phyloP scores from a whole-genome alignment of 2,797 vertebrate species.

The Poeciliopsis paucimaculata region DNA sequence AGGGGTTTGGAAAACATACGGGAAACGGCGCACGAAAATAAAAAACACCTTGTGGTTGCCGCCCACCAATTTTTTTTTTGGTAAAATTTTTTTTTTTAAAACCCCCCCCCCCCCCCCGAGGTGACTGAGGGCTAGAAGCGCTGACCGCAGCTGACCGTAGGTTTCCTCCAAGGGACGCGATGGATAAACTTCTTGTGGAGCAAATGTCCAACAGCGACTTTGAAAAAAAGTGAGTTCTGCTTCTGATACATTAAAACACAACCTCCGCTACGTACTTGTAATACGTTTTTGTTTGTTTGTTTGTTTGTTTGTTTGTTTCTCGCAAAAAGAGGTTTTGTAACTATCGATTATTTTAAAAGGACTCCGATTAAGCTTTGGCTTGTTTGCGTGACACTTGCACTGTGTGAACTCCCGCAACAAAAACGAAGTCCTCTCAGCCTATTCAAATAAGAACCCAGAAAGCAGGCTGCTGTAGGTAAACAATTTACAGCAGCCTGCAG shows the following conservation, averaged over 20 bases:
- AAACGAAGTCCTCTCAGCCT: background rate
- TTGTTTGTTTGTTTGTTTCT: background rate
- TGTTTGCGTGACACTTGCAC: constrained; percentile 2
- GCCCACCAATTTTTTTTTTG: too few species aligned
- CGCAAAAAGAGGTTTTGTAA: background rate
- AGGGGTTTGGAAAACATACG: too few species aligned
- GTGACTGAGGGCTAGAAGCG: background rate
- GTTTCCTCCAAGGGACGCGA: constrained; percentile 25
- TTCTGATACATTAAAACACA: background rate
- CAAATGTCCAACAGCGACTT: constrained; percentile 53
- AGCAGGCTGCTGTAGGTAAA: constrained; percentile 49
- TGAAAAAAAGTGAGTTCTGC: constrained; percentile 77
- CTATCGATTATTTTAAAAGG: background rate
- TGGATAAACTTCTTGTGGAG: constrained; percentile 30
- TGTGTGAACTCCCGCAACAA: constrained; percentile 4
- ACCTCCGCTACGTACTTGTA: background rate
- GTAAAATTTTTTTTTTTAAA: too few species aligned
- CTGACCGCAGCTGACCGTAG: background rate
- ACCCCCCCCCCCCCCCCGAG: too few species aligned
- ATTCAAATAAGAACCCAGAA: background rate
- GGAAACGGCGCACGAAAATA: too few species aligned
- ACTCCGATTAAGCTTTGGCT: background rate
- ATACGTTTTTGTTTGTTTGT: too few species aligned
- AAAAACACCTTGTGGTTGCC: too few species aligned
- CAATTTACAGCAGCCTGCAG: constrained; percentile 61